Conservation (phyloP, 2,888 invertebrate genomes). For the Volucella bombylans region DNA sequence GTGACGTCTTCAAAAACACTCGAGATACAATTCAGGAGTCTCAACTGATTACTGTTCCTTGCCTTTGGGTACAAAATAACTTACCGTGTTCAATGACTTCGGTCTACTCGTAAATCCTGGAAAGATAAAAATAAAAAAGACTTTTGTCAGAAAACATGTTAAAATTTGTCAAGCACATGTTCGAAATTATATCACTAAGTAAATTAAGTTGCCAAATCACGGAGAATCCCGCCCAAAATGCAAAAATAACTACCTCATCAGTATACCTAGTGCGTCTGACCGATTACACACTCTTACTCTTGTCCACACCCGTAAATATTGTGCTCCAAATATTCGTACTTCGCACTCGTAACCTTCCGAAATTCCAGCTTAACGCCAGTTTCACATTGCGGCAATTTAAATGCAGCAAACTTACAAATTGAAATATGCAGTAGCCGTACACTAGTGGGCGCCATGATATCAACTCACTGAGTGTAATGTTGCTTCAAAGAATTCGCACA, state of each 20-base stretch:
- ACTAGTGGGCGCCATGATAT: background rate
- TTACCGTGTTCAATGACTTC: background rate
- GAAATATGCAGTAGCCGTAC: background rate
- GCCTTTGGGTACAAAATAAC: no score
- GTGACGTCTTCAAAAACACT: no score
- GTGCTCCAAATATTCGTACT: conserved; percentile 21
- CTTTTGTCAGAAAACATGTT: background rate
- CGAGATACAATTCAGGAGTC: no score
- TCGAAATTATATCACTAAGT: background rate
- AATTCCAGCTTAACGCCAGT: background rate
- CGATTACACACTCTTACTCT: background rate
- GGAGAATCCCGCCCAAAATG: background rate
- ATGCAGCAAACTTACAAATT: conserved; percentile 39
- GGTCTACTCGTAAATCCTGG: conserved; percentile 10
- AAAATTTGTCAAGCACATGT: background rate
- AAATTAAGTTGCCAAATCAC: conserved; percentile 2
- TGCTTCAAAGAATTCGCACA: conserved; percentile 17
- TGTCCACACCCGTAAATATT: conserved; percentile 5
- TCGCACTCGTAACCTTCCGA: conserved; percentile 3
- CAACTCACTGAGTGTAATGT: conserved; percentile 3
- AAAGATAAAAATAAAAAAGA: conserved; percentile 11
- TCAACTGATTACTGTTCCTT: no score
- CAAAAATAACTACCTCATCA: background rate
- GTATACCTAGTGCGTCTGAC: background rate
- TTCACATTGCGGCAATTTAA: conserved; percentile 2